Evolutionary conservation across 2,888 invertebrate species (phyloP).

Genomic region (Caenorhabditis auriculariae): DNA sequence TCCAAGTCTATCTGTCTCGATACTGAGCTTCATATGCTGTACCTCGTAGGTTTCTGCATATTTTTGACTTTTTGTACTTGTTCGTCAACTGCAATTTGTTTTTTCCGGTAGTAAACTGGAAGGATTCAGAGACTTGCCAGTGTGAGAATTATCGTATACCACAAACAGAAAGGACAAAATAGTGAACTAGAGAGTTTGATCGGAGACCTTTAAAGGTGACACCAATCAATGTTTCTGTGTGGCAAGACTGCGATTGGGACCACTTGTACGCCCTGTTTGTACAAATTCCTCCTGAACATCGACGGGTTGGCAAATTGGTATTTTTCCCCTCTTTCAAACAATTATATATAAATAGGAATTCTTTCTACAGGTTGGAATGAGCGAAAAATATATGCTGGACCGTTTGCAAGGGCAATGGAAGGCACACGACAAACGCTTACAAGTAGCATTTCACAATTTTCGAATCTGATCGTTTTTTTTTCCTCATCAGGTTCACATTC

Average conservation of each 20-base stretch:
- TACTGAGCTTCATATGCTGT: conserved; percentile 90
- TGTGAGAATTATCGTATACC: too few species aligned
- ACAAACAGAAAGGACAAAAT: too few species aligned
- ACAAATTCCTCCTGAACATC: conserved; percentile 77
- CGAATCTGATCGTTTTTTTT: too few species aligned
- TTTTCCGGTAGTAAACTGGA: too few species aligned
- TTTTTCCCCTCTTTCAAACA: too few species aligned
- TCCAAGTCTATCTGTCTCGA: conserved; percentile 86
- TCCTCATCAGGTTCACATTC: conserved; percentile 58
- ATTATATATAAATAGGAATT: too few species aligned
- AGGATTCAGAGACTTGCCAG: too few species aligned
- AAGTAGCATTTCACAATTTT: conserved; percentile 10
- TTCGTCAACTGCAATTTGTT: too few species aligned
- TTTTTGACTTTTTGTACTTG: too few species aligned
- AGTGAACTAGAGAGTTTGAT: conserved; percentile 7
- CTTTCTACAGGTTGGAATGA: conserved; percentile 74
- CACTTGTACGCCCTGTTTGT: conserved; percentile 78
- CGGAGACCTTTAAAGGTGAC: conserved; percentile 70
- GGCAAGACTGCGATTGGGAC: conserved; percentile 74
- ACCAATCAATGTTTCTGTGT: conserved; percentile 83
- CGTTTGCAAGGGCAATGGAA: conserved; percentile 67
- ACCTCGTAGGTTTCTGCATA: too few species aligned
- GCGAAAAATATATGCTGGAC: conserved; percentile 77
- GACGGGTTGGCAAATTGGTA: conserved; percentile 82
- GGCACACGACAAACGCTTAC: conserved; percentile 20